A percentile compares a stretch with the other conserved stretches of the same genome.
Conservation (phyloP, 2,888 invertebrate genomes). For the Chaetogeoica ovagalla region DNA sequence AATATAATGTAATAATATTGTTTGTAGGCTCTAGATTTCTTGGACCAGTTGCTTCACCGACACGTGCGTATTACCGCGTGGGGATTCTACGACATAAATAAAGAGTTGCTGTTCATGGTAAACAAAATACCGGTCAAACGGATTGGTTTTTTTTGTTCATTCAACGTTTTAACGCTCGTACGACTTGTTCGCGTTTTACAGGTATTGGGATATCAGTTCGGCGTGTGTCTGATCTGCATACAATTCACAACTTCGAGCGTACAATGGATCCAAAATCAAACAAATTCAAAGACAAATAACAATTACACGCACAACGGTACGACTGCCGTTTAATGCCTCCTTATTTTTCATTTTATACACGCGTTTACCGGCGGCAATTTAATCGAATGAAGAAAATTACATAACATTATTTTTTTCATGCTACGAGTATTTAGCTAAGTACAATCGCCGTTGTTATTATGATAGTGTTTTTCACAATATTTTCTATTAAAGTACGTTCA, state of each 20-base stretch:
- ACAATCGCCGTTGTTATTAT: no score
- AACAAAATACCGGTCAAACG: neutral
- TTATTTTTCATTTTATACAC: no score
- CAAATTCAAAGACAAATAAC: no score
- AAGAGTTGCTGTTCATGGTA: constrained; percentile 29
- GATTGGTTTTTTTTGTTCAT: no score
- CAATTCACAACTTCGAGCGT: constrained; percentile 10
- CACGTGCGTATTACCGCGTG: constrained; percentile 18
- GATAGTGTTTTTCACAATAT: no score
- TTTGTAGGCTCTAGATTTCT: constrained; percentile 17
- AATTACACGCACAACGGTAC: neutral
- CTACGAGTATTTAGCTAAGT: no score
- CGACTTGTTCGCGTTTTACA: neutral
- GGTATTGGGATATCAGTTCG: constrained; percentile 31
- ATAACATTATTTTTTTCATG: no score
- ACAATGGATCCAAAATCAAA: neutral
- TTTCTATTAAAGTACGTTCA: no score
- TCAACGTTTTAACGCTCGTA: no score
- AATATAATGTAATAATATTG: neutral
- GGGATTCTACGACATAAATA: constrained; percentile 37
- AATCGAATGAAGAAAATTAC: no score
- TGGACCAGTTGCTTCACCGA: constrained; percentile 34
- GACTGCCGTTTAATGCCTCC: neutral
- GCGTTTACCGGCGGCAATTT: no score
- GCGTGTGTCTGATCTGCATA: constrained; percentile 31